Conservation (phyloP, 2,113 vertebrate species). For the Mirounga angustirostris region DNA sequence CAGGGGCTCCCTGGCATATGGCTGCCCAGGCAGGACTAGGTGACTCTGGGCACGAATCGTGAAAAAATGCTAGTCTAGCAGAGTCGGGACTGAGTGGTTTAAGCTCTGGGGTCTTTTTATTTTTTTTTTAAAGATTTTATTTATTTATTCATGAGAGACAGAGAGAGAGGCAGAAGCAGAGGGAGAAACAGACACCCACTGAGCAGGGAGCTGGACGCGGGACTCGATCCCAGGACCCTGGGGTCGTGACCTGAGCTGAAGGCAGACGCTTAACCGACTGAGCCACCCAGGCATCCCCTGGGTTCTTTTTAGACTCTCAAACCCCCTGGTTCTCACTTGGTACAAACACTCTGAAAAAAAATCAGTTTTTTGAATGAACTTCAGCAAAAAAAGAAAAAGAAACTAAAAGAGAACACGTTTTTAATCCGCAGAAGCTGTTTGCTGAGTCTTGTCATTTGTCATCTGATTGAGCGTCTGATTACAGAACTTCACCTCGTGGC, state of each 20-base stretch:
- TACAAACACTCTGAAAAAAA: background rate
- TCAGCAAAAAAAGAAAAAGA: background rate
- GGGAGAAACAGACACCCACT: no score
- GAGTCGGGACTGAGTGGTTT: background rate
- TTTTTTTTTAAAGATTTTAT: no score
- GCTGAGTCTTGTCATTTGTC: background rate
- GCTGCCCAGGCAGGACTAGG: background rate
- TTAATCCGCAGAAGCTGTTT: background rate
- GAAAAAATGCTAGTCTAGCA: rapidly evolving
- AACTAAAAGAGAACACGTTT: background rate
- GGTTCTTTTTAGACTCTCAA: background rate
- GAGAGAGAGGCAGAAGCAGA: no score
- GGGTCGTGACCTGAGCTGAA: no score
- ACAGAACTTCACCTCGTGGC: rapidly evolving
- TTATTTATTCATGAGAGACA: no score
- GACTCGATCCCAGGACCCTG: no score
- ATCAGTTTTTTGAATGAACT: background rate
- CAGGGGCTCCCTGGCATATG: rapidly evolving
- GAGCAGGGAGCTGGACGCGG: no score
- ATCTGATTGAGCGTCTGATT: background rate
- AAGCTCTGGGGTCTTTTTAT: background rate
- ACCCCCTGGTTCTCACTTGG: background rate
- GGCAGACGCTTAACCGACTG: no score
- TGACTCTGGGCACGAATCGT: rapidly evolving
- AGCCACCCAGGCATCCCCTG: no score